These are phyloP conservation scores for Babyrousa celebensis DNA, from an alignment of 2,797 vertebrate species.

Conservation along the genomic window DNA sequence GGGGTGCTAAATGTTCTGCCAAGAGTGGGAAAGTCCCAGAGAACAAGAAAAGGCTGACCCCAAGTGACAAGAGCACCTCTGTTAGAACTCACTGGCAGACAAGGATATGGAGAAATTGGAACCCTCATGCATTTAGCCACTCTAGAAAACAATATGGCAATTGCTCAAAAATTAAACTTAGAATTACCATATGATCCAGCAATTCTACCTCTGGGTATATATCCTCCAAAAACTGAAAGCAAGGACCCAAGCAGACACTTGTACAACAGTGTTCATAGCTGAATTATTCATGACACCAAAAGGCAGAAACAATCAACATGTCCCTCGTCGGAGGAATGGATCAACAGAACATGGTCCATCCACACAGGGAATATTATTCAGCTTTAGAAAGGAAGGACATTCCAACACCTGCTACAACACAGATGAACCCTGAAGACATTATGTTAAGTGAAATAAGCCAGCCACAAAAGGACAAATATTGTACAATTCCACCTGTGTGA, in stretches of 20 bases:
- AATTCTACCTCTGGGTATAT: not conserved
- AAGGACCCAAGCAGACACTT: not conserved
- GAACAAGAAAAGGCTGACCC: not conserved
- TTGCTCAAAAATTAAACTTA: not conserved
- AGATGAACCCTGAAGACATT: not conserved
- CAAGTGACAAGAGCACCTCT: not conserved
- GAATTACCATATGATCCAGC: not conserved
- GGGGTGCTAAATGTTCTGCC: not conserved
- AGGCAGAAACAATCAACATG: not conserved
- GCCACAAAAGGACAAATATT: not conserved
- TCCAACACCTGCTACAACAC: slow-evolving; percentile 4
- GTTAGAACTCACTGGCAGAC: not conserved
- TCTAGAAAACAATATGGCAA: not conserved
- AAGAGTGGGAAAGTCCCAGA: not conserved
- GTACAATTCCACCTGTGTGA: not conserved
- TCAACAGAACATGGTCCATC: not conserved
- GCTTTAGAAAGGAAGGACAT: not conserved
- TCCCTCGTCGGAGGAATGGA: not conserved
- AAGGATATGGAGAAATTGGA: not conserved
- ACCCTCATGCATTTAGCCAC: no score
- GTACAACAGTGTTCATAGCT: not conserved
- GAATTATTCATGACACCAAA: not conserved
- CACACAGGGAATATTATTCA: not conserved
- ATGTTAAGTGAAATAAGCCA: not conserved
- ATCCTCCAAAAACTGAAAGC: not conserved